Evolutionary conservation across 2,797 vertebrate genomes (phyloP).

Genomic region (Galago senegalensis): DNA sequence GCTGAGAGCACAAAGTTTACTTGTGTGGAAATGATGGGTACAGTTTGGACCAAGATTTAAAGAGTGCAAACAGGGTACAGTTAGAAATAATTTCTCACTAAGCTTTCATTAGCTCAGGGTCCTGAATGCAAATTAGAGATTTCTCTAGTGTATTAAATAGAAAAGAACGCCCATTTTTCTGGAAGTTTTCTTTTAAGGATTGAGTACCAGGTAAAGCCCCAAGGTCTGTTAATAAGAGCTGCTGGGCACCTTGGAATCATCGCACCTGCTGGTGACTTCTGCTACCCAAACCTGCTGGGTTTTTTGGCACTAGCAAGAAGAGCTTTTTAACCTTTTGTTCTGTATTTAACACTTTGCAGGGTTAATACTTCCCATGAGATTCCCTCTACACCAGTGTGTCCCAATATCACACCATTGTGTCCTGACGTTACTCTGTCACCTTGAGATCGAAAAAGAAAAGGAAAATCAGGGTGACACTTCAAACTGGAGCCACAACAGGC

Average conservation of each 20-base stretch:
- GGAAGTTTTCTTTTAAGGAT: not conserved
- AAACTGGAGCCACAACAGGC: too few species aligned
- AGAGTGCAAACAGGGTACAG: not conserved
- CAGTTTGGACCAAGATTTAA: not conserved
- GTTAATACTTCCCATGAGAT: not conserved
- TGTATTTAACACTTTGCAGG: too few species aligned
- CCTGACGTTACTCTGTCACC: not conserved
- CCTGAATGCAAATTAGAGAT: not conserved
- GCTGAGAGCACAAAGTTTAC: not conserved
- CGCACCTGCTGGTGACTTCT: not conserved
- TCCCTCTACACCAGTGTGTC: rapidly evolving
- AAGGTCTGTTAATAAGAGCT: not conserved
- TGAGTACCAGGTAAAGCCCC: not conserved
- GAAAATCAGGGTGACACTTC: not conserved
- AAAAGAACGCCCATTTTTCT: not conserved
- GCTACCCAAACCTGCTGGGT: too few species aligned
- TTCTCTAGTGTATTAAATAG: not conserved
- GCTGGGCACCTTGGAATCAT: not conserved
- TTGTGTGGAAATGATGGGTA: not conserved
- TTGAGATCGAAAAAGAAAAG: not conserved
- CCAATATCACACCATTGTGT: rapidly evolving
- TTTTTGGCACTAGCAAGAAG: not conserved
- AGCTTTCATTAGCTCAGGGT: not conserved
- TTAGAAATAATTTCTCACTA: not conserved
- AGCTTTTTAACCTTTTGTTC: not conserved